Evolutionary conservation across 2,888 invertebrate species (phyloP).

Genomic region (Archips crataeganus): DNA sequence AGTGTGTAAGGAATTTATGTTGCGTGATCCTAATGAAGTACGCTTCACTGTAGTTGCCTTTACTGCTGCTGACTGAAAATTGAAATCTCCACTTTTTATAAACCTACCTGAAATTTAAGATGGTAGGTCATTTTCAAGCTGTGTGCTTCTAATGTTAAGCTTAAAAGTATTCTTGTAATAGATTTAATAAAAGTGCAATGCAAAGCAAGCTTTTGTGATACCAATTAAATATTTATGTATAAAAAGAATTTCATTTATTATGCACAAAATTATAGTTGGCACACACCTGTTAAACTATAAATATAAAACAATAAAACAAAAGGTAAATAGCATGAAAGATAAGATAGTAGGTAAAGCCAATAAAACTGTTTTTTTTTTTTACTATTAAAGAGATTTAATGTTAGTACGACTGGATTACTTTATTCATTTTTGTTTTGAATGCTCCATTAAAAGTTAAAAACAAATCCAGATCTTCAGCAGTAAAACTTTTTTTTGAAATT

Average conservation of each 20-base stretch:
- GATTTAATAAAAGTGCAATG: conserved; percentile 58
- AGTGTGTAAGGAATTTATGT: conserved; percentile 94
- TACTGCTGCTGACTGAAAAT: conserved; percentile 82
- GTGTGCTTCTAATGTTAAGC: conserved; percentile 55
- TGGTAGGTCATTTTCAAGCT: conserved; percentile 9
- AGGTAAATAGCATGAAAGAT: no score
- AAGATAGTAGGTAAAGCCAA: no score
- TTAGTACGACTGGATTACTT: no score
- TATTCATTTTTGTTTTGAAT: no score
- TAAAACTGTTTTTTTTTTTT: no score
- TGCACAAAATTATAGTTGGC: not conserved
- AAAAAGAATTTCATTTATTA: conserved; percentile 40
- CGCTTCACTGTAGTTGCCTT: conserved; percentile 96
- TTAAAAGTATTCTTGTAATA: conserved; percentile 54
- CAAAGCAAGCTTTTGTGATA: conserved; percentile 79
- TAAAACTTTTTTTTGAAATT: no score
- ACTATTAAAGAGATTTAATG: no score
- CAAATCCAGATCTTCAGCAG: no score
- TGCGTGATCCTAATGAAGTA: conserved; percentile 94
- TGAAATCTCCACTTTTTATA: not conserved
- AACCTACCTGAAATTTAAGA: not conserved
- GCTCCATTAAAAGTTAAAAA: no score
- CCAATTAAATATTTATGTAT: conserved; percentile 64
- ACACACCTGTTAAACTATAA: not conserved
- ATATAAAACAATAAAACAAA: no score